phyloP scores from a whole-genome alignment of 2,888 invertebrate species.

The Cosmia trapezina region DNA sequence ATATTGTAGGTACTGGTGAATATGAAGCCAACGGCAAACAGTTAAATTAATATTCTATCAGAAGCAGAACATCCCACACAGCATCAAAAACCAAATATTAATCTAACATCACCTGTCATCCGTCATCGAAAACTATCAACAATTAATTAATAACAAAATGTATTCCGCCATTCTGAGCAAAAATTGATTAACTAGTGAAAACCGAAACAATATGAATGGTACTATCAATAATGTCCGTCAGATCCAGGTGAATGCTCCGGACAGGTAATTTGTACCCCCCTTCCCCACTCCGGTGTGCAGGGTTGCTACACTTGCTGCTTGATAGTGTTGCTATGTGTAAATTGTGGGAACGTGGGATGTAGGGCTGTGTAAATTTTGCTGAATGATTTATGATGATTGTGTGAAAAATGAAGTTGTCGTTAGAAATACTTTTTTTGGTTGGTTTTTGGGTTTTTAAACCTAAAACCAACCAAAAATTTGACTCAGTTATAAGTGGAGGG shows the following conservation, averaged over 20 bases:
- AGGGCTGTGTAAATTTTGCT: neutral
- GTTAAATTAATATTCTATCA: slow-evolving; percentile 17
- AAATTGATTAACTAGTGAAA: slow-evolving; percentile 54
- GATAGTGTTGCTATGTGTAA: slow-evolving; percentile 33
- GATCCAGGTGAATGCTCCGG: slow-evolving; percentile 83
- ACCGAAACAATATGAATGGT: slow-evolving; percentile 55
- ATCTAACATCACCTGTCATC: slow-evolving; percentile 38
- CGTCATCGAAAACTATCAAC: slow-evolving; percentile 29
- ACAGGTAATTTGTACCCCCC: slow-evolving; percentile 83
- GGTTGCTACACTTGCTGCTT: slow-evolving; percentile 44
- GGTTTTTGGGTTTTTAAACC: too few relatives aligned
- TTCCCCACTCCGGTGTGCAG: slow-evolving; percentile 25
- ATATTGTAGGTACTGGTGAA: neutral
- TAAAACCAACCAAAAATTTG: too few relatives aligned
- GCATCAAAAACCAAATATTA: slow-evolving; percentile 4
- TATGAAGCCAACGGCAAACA: neutral
- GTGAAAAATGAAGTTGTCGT: neutral
- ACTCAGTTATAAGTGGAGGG: too few relatives aligned
- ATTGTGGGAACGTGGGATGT: neutral
- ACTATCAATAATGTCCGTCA: slow-evolving; percentile 76
- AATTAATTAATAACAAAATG: slow-evolving; percentile 50
- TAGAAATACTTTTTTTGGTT: neutral
- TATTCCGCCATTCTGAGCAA: slow-evolving; percentile 34
- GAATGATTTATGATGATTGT: neutral
- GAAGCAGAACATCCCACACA: neutral